phyloP scores from a whole-genome alignment of 2,888 invertebrate genomes.

The Melieria omissa region DNA sequence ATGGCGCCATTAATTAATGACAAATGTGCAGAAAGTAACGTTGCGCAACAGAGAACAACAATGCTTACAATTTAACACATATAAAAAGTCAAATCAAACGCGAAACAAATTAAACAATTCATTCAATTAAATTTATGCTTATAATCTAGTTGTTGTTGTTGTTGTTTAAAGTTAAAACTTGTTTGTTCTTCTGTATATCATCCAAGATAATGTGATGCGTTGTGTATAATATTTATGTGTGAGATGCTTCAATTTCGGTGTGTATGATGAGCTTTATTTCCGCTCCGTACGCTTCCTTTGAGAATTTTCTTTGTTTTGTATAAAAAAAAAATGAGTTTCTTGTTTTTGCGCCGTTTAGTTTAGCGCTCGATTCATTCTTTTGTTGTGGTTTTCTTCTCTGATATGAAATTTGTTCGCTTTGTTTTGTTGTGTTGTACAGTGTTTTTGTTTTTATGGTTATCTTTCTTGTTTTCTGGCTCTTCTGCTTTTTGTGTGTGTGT shows the following conservation, averaged over 20 bases:
- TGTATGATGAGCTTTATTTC: not conserved
- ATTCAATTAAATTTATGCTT: constrained; percentile 21
- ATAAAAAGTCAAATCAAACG: not conserved
- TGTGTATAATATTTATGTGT: constrained; percentile 22
- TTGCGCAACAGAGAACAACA: too few species aligned
- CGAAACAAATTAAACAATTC: constrained; percentile 8
- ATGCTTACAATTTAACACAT: too few species aligned
- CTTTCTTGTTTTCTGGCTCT: constrained; percentile 36
- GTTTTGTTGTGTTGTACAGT: constrained; percentile 30
- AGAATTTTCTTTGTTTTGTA: constrained; percentile 14
- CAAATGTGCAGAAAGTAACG: too few species aligned
- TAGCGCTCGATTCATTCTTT: constrained; percentile 33
- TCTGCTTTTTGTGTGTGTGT: constrained; percentile 33
- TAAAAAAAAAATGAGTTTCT: constrained; percentile 20
- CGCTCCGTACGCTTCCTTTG: too few species aligned
- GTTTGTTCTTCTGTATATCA: not conserved
- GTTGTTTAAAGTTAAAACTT: constrained; percentile 2
- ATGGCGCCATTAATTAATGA: too few species aligned
- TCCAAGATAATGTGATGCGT: constrained; percentile 14
- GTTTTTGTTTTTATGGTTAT: constrained; percentile 38
- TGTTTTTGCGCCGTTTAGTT: constrained; percentile 26
- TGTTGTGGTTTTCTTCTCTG: constrained; percentile 35
- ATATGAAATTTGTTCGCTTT: constrained; percentile 23
- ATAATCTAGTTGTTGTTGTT: constrained; percentile 10
- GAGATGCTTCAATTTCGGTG: constrained; percentile 45